These are phyloP conservation scores for Brachycybe producta DNA, from an alignment of 2,888 invertebrate genomes.

Conservation along the genomic window DNA sequence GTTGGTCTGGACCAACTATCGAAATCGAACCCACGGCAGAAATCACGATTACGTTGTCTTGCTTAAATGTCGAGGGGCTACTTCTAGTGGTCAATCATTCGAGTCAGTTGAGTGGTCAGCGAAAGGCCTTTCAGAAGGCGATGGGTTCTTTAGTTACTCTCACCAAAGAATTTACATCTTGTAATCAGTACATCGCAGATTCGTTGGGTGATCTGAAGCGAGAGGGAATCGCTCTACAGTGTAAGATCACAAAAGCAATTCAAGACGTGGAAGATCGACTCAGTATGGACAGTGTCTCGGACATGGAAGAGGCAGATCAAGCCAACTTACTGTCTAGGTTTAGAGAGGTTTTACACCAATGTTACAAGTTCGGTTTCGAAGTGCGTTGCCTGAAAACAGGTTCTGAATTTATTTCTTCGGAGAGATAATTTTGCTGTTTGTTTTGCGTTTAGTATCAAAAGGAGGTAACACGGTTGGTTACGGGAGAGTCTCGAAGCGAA, in stretches of 20 bases:
- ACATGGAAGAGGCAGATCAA: constrained; percentile 46
- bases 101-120: constrained; percentile 30
- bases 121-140: constrained; percentile 30
- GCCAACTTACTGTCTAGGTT: constrained; percentile 49
- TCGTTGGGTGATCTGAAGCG: constrained; percentile 48
- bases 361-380: constrained; percentile 83
- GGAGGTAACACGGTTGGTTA: constrained; percentile 54
- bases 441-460: constrained; percentile 42
- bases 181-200: constrained; percentile 45
- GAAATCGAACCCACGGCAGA: constrained; percentile 38
- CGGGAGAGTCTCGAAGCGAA: constrained; percentile 34
- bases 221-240: constrained; percentile 44
- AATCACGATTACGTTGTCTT: constrained; percentile 36
- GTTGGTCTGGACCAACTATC: constrained; percentile 33
- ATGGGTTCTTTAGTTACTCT: constrained; percentile 29
- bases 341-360: constrained; percentile 67
- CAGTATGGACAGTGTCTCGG: constrained; percentile 37
- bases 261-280: constrained; percentile 44
- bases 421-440: neutral
- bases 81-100: constrained; percentile 37
- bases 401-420: neutral
- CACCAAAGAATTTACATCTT: constrained; percentile 37
- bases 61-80: constrained; percentile 37
- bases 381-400: constrained; percentile 38
- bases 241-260: constrained; percentile 44